Base-by-base conservation (phyloP, 2,888 invertebrate species). In the Smittia aterrima region DNA sequence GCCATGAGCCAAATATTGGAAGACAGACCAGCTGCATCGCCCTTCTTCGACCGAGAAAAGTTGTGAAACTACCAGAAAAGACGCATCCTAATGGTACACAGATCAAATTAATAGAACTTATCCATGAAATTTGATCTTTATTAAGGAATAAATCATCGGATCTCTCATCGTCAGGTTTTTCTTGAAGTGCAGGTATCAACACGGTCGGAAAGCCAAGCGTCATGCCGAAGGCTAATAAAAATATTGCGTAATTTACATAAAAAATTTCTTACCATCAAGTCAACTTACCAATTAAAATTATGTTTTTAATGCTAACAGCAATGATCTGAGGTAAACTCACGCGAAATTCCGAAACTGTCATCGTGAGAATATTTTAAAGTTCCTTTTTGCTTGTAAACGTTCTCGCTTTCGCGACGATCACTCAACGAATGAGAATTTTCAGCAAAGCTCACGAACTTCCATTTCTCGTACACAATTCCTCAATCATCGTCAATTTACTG, bases 101-200 rank as follows among this genome's bases (percentile, higher is more conserved):
- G 77, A 93, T 91, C 76, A 92, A 83, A 80, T 91, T 92, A 70
- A 92, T 87, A 18, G 93, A 93, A 83, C 92, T 93, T 92, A 91
- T 89, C 91, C 91, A 91, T 27, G 91, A 91, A 77, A 91, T 86
- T 81, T 90, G 86, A 18, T 87, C 86, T 78, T 85, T 85, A 75
- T 85, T 85, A 75, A 91, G 82, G 75, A 85, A 80, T 81, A 88
- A 78, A 77, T 85, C 85, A 1, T 81, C 71, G 62, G 47, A 13
- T n/a, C 4, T 2, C 47, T 79, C 47, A 40, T 16, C 38, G 75
- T 79, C 79, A 47, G 79, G 79, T 66, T 80, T 70, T 54, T 64
- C n/a, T 27, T 70, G 32, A 27, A 70, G 85, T 6, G 90, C 90
- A 4, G 92, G 92, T 78, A 93, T 92, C 18, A 92, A 86, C 76